A percentile compares a stretch with the other conserved stretches of the same genome.
phyloP scores from a whole-genome alignment of 2,113 vertebrate genomes.

The Equus przewalskii region DNA sequence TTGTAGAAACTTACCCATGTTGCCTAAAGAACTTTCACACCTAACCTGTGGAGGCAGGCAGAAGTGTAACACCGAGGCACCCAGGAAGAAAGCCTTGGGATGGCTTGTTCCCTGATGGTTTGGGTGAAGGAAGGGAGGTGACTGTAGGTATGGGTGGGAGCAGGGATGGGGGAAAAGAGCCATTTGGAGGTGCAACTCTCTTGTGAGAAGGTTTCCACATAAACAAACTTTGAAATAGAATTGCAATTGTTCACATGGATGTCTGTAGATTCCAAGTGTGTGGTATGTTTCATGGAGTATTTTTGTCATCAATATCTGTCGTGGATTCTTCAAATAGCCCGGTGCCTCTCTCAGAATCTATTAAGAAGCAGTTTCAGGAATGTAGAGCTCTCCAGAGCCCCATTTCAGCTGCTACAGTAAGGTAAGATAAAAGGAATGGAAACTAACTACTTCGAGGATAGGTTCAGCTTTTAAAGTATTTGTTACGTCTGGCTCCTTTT shows the following conservation, averaged over 20 bases:
- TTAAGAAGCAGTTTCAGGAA: conserved; percentile 33
- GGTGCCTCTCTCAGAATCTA: conserved; percentile 12
- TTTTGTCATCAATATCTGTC: neutral
- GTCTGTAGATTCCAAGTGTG: neutral
- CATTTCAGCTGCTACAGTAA: conserved; percentile 30
- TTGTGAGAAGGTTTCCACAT: neutral
- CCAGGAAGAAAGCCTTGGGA: neutral
- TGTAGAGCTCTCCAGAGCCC: neutral
- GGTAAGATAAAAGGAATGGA: conserved; percentile 65
- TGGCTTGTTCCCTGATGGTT: neutral
- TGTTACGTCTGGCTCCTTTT: neutral
- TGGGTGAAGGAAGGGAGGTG: neutral
- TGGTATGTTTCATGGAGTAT: neutral
- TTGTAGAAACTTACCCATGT: neutral
- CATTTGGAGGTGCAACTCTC: neutral
- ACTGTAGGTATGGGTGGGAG: neutral
- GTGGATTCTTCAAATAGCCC: conserved; percentile 59
- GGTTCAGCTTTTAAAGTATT: conserved; percentile 51
- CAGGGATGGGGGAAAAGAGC: neutral
- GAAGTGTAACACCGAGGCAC: neutral
- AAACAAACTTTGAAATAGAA: neutral
- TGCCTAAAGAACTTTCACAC: neutral
- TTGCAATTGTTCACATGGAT: neutral
- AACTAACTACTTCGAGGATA: neutral
- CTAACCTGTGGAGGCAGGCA: neutral